A percentile compares a stretch with the other conserved stretches of the same genome.
These are phyloP conservation scores for Sardinella longiceps DNA, from an alignment of 2,797 vertebrate species.

Conservation along the genomic window DNA sequence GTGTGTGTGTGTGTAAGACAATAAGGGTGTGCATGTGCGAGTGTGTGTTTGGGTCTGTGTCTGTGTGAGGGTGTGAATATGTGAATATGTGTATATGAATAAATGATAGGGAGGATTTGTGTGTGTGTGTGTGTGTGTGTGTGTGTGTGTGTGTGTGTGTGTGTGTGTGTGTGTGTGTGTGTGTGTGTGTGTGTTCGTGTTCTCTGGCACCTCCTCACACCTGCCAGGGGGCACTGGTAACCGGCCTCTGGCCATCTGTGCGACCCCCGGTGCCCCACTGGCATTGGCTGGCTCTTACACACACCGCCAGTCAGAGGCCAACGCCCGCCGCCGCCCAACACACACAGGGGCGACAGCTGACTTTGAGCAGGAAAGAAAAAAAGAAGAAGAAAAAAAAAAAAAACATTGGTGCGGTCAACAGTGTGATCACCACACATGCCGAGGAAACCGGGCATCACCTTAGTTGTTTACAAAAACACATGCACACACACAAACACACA, in stretches of 20 bases:
- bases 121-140: no score
- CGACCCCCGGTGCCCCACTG: not conserved
- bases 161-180: no score
- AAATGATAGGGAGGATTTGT: no score
- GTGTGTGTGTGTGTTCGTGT: no score
- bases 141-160: no score
- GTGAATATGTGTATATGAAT: no score
- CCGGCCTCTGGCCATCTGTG: not conserved
- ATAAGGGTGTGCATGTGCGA: no score
- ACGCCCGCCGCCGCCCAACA: not conserved
- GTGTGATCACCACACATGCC: not conserved
- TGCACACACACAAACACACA: not conserved
- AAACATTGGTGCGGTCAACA: not conserved
- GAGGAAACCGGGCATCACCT: not conserved
- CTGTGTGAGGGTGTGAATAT: no score
- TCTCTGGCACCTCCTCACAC: not conserved
- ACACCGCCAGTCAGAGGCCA: not conserved
- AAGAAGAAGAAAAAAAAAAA: no score
- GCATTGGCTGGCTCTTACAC: not conserved
- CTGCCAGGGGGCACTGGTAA: not conserved
- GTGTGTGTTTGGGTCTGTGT: no score
- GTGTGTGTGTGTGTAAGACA: not conserved
- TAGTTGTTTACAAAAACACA: constrained; percentile 26
- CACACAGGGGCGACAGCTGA: not conserved
- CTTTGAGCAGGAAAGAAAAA: no score